phyloP scores from a whole-genome alignment of 2,113 vertebrate species.

The Terrapene triunguis region DNA sequence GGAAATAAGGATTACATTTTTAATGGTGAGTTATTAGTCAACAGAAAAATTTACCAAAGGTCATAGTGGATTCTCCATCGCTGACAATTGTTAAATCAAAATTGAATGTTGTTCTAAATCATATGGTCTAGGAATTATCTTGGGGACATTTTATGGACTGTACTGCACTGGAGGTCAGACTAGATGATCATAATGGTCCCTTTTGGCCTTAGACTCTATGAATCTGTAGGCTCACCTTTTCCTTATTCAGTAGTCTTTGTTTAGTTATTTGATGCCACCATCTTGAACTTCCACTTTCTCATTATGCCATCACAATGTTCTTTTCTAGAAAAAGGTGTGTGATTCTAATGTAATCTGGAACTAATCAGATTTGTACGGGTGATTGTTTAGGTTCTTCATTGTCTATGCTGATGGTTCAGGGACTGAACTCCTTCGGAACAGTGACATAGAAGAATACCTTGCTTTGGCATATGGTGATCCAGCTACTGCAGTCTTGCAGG shows the following conservation, averaged over 20 bases:
- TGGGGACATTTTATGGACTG: background rate
- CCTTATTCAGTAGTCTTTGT: background rate
- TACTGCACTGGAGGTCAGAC: background rate
- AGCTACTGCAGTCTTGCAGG: constrained; percentile 81
- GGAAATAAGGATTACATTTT: background rate
- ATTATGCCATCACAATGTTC: background rate
- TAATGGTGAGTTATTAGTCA: background rate
- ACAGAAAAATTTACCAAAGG: background rate
- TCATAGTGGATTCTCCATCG: background rate
- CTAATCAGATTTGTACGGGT: background rate
- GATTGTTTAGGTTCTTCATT: constrained; percentile 87
- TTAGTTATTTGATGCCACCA: background rate
- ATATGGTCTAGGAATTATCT: background rate
- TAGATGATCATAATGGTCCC: background rate
- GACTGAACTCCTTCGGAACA: constrained; percentile 87
- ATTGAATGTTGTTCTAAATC: background rate
- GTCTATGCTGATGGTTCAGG: constrained; percentile 88
- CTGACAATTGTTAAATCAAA: background rate
- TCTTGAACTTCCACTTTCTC: background rate
- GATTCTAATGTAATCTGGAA: background rate
- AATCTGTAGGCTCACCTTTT: background rate
- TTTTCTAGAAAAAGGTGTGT: background rate
- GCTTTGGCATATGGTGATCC: constrained; percentile 79
- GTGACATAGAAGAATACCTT: constrained; percentile 81
- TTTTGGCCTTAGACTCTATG: background rate